Percentiles rank a stretch among this genome's conserved stretches.
phyloP scores from a whole-genome alignment of 2,888 invertebrate genomes.

The Calameuta idolon region DNA sequence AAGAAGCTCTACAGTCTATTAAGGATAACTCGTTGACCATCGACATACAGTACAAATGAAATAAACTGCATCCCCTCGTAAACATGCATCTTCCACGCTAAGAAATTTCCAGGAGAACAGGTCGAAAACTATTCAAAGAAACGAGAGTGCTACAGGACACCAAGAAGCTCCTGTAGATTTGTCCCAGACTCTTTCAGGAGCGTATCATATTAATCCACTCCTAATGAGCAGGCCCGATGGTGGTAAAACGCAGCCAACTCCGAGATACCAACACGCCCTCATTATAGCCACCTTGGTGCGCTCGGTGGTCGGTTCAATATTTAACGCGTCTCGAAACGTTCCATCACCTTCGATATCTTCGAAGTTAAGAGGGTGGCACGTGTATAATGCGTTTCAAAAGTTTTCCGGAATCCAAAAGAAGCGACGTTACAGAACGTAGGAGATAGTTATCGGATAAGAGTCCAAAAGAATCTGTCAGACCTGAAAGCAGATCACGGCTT shows the following conservation, averaged over 20 bases:
- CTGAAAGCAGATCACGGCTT: neutral
- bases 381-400: slow-evolving; percentile 20
- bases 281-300: slow-evolving; percentile 28
- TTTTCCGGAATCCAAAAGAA: neutral
- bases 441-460: neutral
- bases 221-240: slow-evolving; percentile 56
- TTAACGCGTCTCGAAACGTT: slow-evolving; percentile 55
- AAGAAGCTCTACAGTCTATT: neutral
- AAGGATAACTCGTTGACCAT: neutral
- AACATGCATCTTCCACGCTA: neutral
- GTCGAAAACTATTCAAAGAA: neutral
- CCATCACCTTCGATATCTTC: slow-evolving; percentile 57
- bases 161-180: slow-evolving; percentile 47
- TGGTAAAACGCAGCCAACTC: slow-evolving; percentile 9
- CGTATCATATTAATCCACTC: slow-evolving; percentile 62
- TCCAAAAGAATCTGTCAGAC: neutral
- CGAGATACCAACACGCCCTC: slow-evolving; percentile 43
- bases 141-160: neutral
- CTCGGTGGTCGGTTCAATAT: slow-evolving; percentile 51
- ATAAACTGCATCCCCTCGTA: neutral
- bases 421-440: neutral
- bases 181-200: slow-evolving; percentile 45
- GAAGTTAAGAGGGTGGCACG: neutral
- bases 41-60: neutral
- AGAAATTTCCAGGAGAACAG: neutral